phyloP scores from a whole-genome alignment of 2,888 invertebrate species.

The Camponotus fellah region DNA sequence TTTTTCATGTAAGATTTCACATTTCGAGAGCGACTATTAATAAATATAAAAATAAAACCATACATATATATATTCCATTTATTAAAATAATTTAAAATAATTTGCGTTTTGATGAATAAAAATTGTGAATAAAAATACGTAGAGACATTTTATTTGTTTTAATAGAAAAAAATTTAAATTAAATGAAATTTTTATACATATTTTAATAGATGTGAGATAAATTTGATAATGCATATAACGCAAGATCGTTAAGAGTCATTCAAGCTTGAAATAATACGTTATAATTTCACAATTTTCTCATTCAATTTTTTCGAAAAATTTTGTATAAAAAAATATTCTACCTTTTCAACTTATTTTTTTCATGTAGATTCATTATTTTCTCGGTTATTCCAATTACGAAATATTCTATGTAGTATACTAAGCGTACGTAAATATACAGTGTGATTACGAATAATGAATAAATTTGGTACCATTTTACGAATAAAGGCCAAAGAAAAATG shows the following conservation, averaged over 20 bases:
- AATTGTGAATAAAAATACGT: not conserved
- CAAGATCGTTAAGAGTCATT: not conserved
- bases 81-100: conserved; percentile 4
- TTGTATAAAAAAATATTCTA: not conserved
- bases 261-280: not conserved
- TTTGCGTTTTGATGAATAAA: not conserved
- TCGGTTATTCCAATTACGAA: not conserved
- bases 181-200: not conserved
- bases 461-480: conserved; percentile 2
- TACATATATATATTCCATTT: not conserved
- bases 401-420: not conserved
- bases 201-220: not conserved
- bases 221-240: not conserved
- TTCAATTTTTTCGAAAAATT: not conserved
- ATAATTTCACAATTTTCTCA: not conserved
- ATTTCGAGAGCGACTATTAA: not conserved
- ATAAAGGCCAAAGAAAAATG: not conserved
- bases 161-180: not conserved
- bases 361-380: not conserved
- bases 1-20: not conserved
- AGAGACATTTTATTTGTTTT: not conserved
- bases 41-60: not conserved
- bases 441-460: not conserved
- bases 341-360: not conserved
- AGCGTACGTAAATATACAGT: not conserved